Evolutionary conservation across 2,797 vertebrate species (phyloP), one percentile per base, ranked within the genome.

Genomic region (Bufotes viridis): DNA sequence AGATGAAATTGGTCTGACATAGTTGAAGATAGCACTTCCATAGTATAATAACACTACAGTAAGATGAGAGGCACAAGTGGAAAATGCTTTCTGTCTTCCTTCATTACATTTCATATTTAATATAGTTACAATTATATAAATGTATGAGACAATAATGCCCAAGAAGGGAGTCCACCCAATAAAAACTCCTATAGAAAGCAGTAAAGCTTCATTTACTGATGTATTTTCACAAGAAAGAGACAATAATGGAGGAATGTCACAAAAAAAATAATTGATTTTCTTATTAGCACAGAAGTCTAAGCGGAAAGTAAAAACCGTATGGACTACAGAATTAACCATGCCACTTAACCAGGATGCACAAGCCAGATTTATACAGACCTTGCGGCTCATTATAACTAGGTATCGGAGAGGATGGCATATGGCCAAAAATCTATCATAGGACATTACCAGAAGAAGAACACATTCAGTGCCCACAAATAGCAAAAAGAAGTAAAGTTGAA

Each of bases 231-330:
- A 92, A 1, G 91, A 90, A 17, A 92, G 63, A 26, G 89, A 90
- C 78, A 93, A 81, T n/a, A 92, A 87, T 0, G 91, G 92, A n/a
- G 92, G 92, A 34, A 91, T 90, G 29, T 93, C 92, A 14, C 91
- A 93, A 67, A 92, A 92, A 84, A 92, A 92, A 29, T 93, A 91
- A 34, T 79, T 89, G 61, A 92, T 84, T 14, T 87, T 74, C 24
- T 63, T 87, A n/a, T 85, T 80, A 10, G 3, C 76, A 81, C 92
- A 93, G 29, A 93, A 92, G 14, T 78, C 67, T 15, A 93, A 76
- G 11, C 1, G 83, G 49, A 91, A 89, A 7, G 90, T 91, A 87
- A 91, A 80, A 9, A 89, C 7, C 6, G 91, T 90, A 81, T 93
- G 91, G 74, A 92, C 88, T 67, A 92, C 24, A 10, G 91, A 91